Percentiles rank a stretch among this genome's conserved stretches.
Conservation (phyloP, 2,888 invertebrate species). For the Ellobium chinense region DNA sequence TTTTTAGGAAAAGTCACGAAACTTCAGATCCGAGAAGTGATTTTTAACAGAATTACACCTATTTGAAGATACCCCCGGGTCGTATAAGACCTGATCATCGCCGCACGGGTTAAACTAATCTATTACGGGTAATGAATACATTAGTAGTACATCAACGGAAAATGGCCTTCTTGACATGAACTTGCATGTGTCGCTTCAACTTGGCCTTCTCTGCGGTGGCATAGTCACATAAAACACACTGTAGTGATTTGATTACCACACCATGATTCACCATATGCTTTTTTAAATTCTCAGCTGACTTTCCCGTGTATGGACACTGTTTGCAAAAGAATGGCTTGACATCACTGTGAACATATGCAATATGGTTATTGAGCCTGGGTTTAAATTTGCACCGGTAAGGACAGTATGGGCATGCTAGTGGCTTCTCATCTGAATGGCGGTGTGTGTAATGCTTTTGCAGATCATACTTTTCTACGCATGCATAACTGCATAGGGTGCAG, state of each 20-base stretch:
- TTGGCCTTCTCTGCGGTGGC: slow-evolving; percentile 40
- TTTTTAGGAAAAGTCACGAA: no score
- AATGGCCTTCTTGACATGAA: slow-evolving; percentile 42
- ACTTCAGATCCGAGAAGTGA: no score
- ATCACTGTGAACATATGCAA: slow-evolving; percentile 40
- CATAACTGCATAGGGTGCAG: slow-evolving; percentile 35
- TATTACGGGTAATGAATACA: no score
- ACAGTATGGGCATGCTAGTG: slow-evolving; percentile 38
- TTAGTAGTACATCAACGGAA: no score
- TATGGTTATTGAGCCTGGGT: slow-evolving; percentile 41
- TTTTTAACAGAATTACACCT: no score
- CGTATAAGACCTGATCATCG: not conserved
- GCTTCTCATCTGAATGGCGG: slow-evolving; percentile 39
- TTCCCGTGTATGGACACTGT: slow-evolving; percentile 36
- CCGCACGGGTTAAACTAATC: no score
- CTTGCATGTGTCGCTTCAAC: slow-evolving; percentile 43
- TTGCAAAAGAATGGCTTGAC: slow-evolving; percentile 43
- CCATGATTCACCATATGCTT: slow-evolving; percentile 42
- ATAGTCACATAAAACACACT: slow-evolving; percentile 46
- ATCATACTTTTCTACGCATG: slow-evolving; percentile 45
- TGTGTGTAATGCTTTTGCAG: slow-evolving; percentile 35
- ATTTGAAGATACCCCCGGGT: no score
- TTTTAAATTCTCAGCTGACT: slow-evolving; percentile 41
- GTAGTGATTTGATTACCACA: slow-evolving; percentile 23
- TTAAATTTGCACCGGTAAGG: slow-evolving; percentile 37